Base-by-base conservation (phyloP, 2,797 vertebrate genomes). In the Distichodus sexfasciatus region DNA sequence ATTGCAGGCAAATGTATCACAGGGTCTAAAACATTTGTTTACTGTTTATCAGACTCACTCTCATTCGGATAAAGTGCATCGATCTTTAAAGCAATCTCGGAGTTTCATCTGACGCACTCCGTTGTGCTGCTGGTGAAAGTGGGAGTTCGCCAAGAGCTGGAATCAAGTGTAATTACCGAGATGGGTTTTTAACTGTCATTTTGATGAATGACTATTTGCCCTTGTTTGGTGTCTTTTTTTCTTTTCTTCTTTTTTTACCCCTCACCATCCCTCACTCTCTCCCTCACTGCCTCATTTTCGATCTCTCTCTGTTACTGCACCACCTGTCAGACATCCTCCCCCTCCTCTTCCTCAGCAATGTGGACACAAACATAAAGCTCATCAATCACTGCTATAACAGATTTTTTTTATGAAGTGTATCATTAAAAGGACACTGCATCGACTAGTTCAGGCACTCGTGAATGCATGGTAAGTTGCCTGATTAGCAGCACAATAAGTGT, bases 141-240 rank as follows among this genome's bases (percentile, higher is more conserved):
- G 43, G 38, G 28, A 24, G 24, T 59, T 59, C 8, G 57, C 57
- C 38, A 43, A 59, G 38, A 59, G 38, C 38, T 59, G 38, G 57
- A 59, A 43, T 59, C 57, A 59, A 28, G 38, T 59, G 57, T 59
- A 59, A 59, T 59, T 59, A 59, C 38, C 17, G n/a, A 59, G 38
- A 59, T 59, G 57, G 57, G 57, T 59, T 59, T 59, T 59, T 40
- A 59, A 59, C 57, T 59, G 57, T 59, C 57, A 59, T 43, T 1
- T 6, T 59, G 57, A 59, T 59, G 57, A 43, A 59, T 29, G 57
- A 43, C 57, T 43, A 41, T 59, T 59, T 59, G 57, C 6, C 14
- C 51, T 54, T 54, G 51, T 33, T 54, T 48, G 2, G 17, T 31
- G 10, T 29, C 10, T 31, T 17, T 31, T n/a, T 6, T 14, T 6